These are phyloP conservation scores for Platalea minor DNA, from an alignment of 2,797 vertebrate species.

Conservation along the genomic window DNA sequence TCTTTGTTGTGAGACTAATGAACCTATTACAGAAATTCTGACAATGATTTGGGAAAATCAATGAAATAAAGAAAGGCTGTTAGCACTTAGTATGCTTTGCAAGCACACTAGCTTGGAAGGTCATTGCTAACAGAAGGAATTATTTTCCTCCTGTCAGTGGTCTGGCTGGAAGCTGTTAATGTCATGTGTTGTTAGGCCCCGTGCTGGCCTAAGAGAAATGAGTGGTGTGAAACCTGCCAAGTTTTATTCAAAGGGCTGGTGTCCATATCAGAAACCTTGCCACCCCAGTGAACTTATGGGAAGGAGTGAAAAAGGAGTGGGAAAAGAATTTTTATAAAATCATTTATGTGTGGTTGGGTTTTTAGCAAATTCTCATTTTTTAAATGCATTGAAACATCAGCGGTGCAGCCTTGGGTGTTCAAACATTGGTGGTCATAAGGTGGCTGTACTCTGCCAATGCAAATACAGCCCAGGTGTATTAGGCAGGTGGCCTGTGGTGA, in stretches of 20 bases:
- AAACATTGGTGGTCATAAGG: background rate
- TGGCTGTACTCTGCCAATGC: background rate
- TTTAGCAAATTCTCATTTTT: background rate
- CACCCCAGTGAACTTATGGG: background rate
- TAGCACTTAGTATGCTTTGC: background rate
- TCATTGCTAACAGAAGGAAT: slow-evolving; percentile 1
- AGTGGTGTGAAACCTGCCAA: background rate
- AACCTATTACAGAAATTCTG: background rate
- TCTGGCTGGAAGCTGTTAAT: background rate
- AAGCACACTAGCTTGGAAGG: background rate
- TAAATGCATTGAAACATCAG: background rate
- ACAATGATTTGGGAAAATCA: background rate
- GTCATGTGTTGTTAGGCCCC: background rate
- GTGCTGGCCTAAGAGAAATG: background rate
- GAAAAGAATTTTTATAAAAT: background rate
- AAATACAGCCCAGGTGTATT: background rate
- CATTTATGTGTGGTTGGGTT: background rate
- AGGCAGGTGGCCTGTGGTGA: background rate
- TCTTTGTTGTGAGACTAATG: background rate
- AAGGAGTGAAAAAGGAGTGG: background rate
- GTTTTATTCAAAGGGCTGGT: background rate
- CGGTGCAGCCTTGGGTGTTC: accelerated
- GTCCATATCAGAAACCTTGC: background rate
- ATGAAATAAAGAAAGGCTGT: background rate
- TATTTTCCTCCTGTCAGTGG: background rate